Conservation (phyloP, 2,888 invertebrate genomes). For the Siphlonurus alternatus region DNA sequence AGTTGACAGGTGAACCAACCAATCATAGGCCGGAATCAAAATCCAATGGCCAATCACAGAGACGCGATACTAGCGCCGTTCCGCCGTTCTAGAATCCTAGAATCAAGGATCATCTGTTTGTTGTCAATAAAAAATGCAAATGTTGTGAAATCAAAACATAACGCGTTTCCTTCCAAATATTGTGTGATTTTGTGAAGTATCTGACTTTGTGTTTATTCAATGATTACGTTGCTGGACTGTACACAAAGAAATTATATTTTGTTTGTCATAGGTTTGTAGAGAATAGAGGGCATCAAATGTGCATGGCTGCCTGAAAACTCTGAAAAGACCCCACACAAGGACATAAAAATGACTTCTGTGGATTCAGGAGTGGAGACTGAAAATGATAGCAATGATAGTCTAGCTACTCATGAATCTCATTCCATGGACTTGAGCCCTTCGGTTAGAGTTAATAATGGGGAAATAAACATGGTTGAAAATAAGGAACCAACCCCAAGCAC, state of each 20-base stretch:
- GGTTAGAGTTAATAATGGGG: neutral
- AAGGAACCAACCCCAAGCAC: neutral
- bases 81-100: neutral
- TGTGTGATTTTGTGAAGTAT: neutral
- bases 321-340: neutral
- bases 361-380: conserved; percentile 60
- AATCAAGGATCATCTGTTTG: neutral
- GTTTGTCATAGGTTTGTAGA: too few species aligned
- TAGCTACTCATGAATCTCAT: conserved; percentile 15
- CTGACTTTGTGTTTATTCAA: neutral
- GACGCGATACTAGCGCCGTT: neutral
- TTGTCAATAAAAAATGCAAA: neutral
- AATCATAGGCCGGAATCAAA: neutral
- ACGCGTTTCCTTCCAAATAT: neutral
- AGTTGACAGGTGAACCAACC: neutral
- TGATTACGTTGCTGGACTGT: neutral
- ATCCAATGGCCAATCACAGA: neutral
- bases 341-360: conserved; percentile 29
- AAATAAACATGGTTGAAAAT: neutral
- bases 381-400: conserved; percentile 49
- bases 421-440: conserved; percentile 9
- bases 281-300: too few species aligned
- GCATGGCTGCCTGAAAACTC: too few species aligned
- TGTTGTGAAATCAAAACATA: neutral
- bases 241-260: too few species aligned